Base-by-base conservation (phyloP, 2,888 invertebrate species). In the Anoncus sp. region DNA sequence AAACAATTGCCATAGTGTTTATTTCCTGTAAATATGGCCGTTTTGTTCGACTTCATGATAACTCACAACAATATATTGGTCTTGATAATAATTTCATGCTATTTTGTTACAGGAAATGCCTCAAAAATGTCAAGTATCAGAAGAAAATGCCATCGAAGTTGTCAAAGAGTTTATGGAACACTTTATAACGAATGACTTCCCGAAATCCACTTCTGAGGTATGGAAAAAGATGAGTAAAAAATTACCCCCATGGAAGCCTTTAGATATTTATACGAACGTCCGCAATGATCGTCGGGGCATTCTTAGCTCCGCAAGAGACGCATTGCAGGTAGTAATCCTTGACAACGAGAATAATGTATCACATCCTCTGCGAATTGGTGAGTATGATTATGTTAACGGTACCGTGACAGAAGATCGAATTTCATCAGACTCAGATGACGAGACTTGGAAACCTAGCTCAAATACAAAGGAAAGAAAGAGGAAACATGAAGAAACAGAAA, bases 181-280 rank as follows among this genome's bases (percentile, higher is more conserved):
- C 24, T 70, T 70, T 10, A 18, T 14, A 12, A 70, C 47, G 14
- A 35, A 70, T 20, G 7, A 20, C 2, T 12, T 59, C 3, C 69
- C 69, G 22, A 12, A 47, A 16, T 70, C n/a, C 9, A 31, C 49
- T 14, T 70, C 59, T 9, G 2, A 20, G 7, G 49, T 59, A 24
- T 70, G 69, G 69, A 24, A 24, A 12, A 14, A 59, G 3, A 70
- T 70, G 59, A 70, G 69, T 20, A 16, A 3, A 0, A 31, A 47
- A 2, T 16, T 70, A 7, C 49, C 49, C 14, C 35, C 9, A 22
- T 70, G 59, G 69, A 20, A 6, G 10, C n/a, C 59, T 4, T 31
- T 49, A 12, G 22, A 31, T 12, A 38, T 70, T 18, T 70, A 53
- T 20, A 60, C 18, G 3, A 51, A 49, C 14, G 60, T 70, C n/a